Base-by-base conservation (phyloP, 2,888 invertebrate species). In the Tipula confusa region DNA sequence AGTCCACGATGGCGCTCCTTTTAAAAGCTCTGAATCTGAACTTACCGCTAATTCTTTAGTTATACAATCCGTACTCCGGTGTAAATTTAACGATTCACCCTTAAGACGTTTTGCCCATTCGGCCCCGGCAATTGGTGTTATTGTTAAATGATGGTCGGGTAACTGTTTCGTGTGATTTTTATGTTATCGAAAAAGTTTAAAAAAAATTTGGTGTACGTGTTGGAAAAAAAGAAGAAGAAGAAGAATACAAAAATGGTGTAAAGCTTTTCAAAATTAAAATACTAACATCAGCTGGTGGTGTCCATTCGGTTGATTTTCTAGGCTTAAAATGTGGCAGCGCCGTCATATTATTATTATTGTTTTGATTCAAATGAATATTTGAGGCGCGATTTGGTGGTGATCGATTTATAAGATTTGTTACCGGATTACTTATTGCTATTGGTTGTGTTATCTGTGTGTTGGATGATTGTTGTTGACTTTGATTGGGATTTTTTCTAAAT, bases 21-120 rank as follows among this genome's bases (percentile, higher is more conserved):
- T 91, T 85, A 91, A 87, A 85, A 90, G 86, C 85, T 89, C 89
- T 84, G 87, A 85, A 84, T 89, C 89, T 85, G 88, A 87, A 86
- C 87, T 88, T 86, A 86, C 87, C 86, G 87, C 88, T 85, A 89
- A 87, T 86, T 89, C 89, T 87, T 92, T 92, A n/a, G 92, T 92
- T 15, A 93, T 93, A 89, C 96, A 96, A 88, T 96, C 96, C 85
- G 94, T 95, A 84, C 96, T 96, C 85, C 94, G 91, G 88, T 94
- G 94, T 83, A 94, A 89, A 36, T 93, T 92, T 85, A 93, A 90
- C 86, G 92, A 87, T 89, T 91, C 89, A 85, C 90, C 89, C 87
- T 92, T 93, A 84, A 94, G 89, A 86, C 91, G 91, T 84, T 92
- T 91, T 84, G 93, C 92, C 94, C 93, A 94, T 87, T 94, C 94